Evolutionary conservation across 2,113 vertebrate genomes (phyloP), one percentile per base, ranked within the genome.

Genomic region (Eptatretus burgeri): DNA sequence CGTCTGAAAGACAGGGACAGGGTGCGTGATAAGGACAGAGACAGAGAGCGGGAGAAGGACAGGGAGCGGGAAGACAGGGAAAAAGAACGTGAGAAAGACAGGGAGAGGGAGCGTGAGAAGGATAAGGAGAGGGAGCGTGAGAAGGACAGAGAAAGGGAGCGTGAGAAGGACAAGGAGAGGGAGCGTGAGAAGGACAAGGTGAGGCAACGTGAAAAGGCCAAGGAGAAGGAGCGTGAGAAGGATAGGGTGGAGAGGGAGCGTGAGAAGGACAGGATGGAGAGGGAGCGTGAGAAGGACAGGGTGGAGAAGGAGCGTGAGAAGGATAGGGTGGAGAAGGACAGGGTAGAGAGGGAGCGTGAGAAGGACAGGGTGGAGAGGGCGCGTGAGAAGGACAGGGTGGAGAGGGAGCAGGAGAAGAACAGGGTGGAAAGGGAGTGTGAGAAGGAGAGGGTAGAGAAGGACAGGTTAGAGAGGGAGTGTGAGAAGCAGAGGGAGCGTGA

Each of bases 1-100:
- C n/a, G 20, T n/a, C 56, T n/a, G n/a, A 20, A 60, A n/a, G n/a
- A 20, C 56, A 60, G n/a, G n/a, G 56, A 60, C 56, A 20, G 56
- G n/a, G 56, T 16, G 16, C 16, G 56, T 13, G 56, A 20, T 10
- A 19, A 16, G n/a, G 56, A 20, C 12, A 20, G 20, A 11, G n/a
- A 60, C 56, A 60, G 56, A 20, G 56, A 60, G n/a, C 56, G 56
- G n/a, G 56, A 60, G n/a, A 60, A 60, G 12, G 56, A 60, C n/a
- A 60, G 56, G 56, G 56, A 60, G 52, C 52, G 52, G 52, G 14
- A 17, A 14, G 56, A n/a, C 56, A 20, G 13, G n/a, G 56, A n/a
- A 10, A 20, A 60, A 1, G n/a, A 60, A 2, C 56, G 56, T 20
- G 56, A 60, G 56, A 12, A 60, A 12, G 20, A 20, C 9, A 20